phyloP scores from a whole-genome alignment of 2,797 vertebrate genomes.

The Brachyrhaphis roseni region DNA sequence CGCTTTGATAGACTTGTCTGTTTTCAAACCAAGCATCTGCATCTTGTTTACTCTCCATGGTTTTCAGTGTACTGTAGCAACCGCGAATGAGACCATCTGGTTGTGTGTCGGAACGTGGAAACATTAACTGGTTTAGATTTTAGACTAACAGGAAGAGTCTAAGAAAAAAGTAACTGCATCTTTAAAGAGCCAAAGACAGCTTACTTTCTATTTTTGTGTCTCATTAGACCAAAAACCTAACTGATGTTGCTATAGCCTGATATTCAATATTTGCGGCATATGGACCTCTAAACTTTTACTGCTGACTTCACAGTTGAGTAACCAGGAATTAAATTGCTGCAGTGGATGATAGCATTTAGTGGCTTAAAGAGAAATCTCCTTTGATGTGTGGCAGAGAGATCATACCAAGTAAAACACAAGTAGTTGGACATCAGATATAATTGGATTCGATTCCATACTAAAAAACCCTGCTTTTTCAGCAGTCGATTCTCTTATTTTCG shows the following conservation, averaged over 20 bases:
- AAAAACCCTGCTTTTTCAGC: conserved; percentile 16
- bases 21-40: conserved; percentile 42
- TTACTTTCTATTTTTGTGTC: conserved; percentile 15
- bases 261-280: conserved; percentile 32
- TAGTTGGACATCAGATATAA: conserved; percentile 37
- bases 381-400: conserved; percentile 33
- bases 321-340: conserved; percentile 12
- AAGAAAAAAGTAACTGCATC: conserved; percentile 41
- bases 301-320: conserved; percentile 17
- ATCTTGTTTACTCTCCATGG: conserved; percentile 53
- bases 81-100: conserved; percentile 49
- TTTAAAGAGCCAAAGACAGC: conserved; percentile 26
- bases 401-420: conserved; percentile 17
- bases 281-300: conserved; percentile 15
- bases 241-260: conserved; percentile 28
- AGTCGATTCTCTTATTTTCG: neutral
- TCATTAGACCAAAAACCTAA: conserved; percentile 40
- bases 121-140: conserved; percentile 40
- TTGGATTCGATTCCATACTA: conserved; percentile 31
- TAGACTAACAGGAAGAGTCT: conserved; percentile 24
- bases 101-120: conserved; percentile 38
- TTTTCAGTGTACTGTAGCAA: conserved; percentile 33
- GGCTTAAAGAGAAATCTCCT: conserved; percentile 20
- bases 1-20: conserved; percentile 37
- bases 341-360: conserved; percentile 32